phyloP scores from a whole-genome alignment of 1,140 invertebrate species.

The Drosophila dunni region DNA sequence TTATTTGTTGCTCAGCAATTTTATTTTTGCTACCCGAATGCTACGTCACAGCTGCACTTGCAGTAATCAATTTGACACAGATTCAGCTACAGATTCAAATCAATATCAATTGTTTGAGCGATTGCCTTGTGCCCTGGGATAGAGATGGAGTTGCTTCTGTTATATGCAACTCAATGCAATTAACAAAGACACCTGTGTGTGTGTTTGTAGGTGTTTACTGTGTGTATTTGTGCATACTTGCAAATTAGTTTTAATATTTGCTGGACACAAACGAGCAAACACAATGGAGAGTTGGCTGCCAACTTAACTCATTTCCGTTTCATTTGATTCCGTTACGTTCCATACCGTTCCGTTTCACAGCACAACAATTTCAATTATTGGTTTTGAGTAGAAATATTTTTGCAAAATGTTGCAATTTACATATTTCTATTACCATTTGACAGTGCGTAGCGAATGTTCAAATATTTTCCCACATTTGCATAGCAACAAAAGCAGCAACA shows the following conservation, averaged over 20 bases:
- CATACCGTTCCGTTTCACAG: background rate
- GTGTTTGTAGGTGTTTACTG: background rate
- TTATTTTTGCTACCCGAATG: slow-evolving; percentile 1
- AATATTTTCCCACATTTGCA: slow-evolving; percentile 72
- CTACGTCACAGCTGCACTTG: slow-evolving; percentile 12
- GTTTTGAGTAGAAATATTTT: slow-evolving; percentile 22
- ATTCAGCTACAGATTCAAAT: slow-evolving; percentile 72
- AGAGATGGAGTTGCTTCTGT: slow-evolving; percentile 10
- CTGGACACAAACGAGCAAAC: slow-evolving; percentile 20
- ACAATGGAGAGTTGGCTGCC: slow-evolving; percentile 13
- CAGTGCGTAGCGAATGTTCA: slow-evolving; percentile 41
- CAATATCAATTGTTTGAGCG: slow-evolving; percentile 60
- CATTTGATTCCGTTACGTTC: background rate
- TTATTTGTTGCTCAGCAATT: slow-evolving; percentile 25
- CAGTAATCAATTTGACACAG: slow-evolving; percentile 78
- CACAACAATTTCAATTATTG: slow-evolving; percentile 22
- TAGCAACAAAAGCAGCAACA: slow-evolving; percentile 27
- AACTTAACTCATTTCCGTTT: slow-evolving; percentile 46
- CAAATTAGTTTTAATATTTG: slow-evolving; percentile 50
- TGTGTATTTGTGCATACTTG: slow-evolving; percentile 7
- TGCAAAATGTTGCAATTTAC: slow-evolving; percentile 23
- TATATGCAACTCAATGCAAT: slow-evolving; percentile 32
- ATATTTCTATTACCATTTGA: slow-evolving; percentile 43
- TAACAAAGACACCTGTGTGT: slow-evolving; percentile 32
- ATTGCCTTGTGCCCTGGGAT: slow-evolving; percentile 45